Conservation (phyloP, 1,140 invertebrate genomes). For the Centruroides sculpturatus region DNA sequence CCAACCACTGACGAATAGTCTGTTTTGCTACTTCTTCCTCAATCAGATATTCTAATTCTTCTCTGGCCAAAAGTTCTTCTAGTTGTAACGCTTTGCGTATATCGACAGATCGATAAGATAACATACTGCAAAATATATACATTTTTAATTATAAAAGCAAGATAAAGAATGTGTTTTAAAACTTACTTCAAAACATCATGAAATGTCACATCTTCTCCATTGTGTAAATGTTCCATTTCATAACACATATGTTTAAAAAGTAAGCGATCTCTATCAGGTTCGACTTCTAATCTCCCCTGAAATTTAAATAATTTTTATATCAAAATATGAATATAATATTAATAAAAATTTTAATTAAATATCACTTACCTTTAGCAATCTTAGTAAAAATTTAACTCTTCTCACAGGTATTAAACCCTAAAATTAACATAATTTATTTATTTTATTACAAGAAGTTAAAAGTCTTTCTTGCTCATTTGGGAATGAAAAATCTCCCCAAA, state of each 20-base stretch:
- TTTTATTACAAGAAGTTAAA: not conserved
- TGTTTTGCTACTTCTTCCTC: conserved; percentile 99
- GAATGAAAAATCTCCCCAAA: not conserved
- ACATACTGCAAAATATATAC: conserved; percentile 54
- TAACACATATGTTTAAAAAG: conserved; percentile 99
- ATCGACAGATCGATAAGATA: conserved; percentile 97
- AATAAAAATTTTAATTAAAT: no score
- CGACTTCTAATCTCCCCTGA: conserved; percentile 85
- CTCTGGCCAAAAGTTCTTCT: conserved; percentile 90
- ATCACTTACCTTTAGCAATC: conserved; percentile 30
- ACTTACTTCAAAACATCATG: conserved; percentile 96
- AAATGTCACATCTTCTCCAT: conserved; percentile 97
- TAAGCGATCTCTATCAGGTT: conserved; percentile 90
- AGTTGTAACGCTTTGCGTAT: conserved; percentile 97
- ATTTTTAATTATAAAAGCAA: no score
- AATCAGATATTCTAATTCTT: conserved; percentile 98
- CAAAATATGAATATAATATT: not conserved
- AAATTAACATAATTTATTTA: not conserved
- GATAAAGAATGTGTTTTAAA: not conserved
- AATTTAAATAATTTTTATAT: not conserved
- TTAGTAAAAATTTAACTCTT: conserved; percentile 45
- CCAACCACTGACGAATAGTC: conserved; percentile 85
- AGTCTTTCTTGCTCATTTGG: not conserved
- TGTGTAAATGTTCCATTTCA: conserved; percentile 90
- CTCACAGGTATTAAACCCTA: conserved; percentile 20